Conservation (phyloP, 2,888 invertebrate species). For the Aporophyla lueneburgensis region DNA sequence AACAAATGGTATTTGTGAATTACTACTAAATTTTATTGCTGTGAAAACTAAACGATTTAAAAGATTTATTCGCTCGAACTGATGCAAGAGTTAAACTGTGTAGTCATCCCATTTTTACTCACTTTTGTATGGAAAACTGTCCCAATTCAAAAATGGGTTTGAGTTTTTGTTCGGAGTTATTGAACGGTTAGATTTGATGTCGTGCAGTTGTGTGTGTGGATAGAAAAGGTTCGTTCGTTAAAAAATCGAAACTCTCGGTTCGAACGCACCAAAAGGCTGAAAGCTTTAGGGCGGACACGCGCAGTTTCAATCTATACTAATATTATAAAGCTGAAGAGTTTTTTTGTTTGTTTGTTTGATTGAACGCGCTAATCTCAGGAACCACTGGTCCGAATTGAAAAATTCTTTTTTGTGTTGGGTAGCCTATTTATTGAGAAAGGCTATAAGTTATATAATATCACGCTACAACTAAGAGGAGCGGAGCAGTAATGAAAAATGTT, state of each 20-base stretch:
- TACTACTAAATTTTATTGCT: background rate
- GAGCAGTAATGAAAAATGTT: too few relatives aligned
- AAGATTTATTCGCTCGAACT: constrained; percentile 8
- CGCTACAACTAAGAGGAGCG: too few relatives aligned
- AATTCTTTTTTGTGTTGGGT: too few relatives aligned
- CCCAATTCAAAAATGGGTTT: constrained; percentile 24
- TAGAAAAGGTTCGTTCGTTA: background rate
- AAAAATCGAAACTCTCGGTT: background rate
- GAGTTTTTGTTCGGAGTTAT: constrained; percentile 23
- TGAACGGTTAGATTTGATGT: constrained; percentile 15
- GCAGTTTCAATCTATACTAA: background rate
- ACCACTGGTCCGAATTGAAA: too few relatives aligned
- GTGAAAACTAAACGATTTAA: constrained; percentile 27
- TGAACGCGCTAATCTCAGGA: too few relatives aligned
- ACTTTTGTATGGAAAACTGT: constrained; percentile 18
- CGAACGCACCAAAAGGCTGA: background rate
- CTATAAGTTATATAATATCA: too few relatives aligned
- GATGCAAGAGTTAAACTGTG: constrained; percentile 22
- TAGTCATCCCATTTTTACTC: constrained; percentile 27
- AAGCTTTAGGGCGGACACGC: background rate
- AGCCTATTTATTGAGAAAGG: too few relatives aligned
- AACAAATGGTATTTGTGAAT: constrained; percentile 6
- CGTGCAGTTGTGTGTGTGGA: background rate
- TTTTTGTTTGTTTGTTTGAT: too few relatives aligned
- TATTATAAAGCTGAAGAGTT: too few relatives aligned